Evolutionary conservation across 2,113 vertebrate species (phyloP), one percentile per base, ranked within the genome.

Genomic region (Haplochromis vanheusdeni): DNA sequence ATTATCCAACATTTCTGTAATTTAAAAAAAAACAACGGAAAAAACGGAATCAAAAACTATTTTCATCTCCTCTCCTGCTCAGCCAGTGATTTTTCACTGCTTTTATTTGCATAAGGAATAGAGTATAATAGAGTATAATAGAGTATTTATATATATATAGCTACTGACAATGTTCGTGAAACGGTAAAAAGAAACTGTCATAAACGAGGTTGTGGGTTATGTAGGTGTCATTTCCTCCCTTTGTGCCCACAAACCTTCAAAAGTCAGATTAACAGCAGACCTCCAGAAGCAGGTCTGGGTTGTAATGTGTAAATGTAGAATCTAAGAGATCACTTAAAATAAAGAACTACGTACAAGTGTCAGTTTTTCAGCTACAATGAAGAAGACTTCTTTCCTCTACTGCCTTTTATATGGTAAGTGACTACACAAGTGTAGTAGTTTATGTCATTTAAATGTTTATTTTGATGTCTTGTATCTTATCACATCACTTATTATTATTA

Each of bases 391-490:
- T 60, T 5, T 82, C 31, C 42, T 90, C 23, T 89, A 1, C 23
- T 93, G 54, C 45, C 47, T 94, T 84, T 73, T 92, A 1, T 84
- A n/a, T 68, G 90, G 93, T 94, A 86, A 89, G 91, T 83, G 17
- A 68, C 3, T 17, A 45, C 5, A n/a, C 42, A 5, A 13, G 31
- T 56, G 1, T 2, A 5, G 47, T 26, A 19, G 0, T 68, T 47
- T n/a, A 8, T 26, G 33, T 35, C 6, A 21, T 62, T 19, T 16
- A n/a, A 33, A 52, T n/a, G 31, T 40, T 6, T 8, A n/a, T 42
- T 23, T 42, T 21, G 11, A 70, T 70, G 37, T 9, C 0, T 42
- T 70, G 2, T 42, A 42, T 80, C 47, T 17, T n/a, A 3, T 54
- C 8, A 51, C 5, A 9, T 82, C 3, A 23, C 56, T 31, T 60